Conservation (phyloP, 2,888 invertebrate species). For the Alentia gelatinosa region DNA sequence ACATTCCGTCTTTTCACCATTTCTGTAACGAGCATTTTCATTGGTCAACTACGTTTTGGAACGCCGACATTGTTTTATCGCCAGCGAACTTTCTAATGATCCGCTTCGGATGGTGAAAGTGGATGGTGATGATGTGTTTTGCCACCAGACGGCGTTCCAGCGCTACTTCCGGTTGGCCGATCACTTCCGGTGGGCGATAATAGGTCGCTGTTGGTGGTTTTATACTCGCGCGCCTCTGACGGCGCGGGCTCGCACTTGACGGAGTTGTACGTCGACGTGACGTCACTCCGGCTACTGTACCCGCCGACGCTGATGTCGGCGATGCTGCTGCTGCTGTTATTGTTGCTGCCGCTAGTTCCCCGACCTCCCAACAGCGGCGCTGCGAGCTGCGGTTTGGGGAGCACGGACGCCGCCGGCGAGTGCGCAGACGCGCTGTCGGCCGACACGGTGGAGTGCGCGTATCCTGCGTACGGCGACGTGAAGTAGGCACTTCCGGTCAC, state of each 20-base stretch:
- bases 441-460: background rate
- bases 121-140: conserved; percentile 8
- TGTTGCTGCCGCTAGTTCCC: background rate
- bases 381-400: background rate
- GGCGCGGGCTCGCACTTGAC: conserved; percentile 24
- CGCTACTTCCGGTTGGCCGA: no score
- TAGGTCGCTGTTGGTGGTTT: background rate
- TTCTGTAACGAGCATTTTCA: no score
- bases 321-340: background rate
- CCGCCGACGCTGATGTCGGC: background rate
- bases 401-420: background rate
- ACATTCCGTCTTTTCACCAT: no score
- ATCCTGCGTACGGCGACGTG: background rate
- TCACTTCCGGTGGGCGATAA: background rate
- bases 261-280: conserved; percentile 13
- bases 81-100: no score
- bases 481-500: background rate
- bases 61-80: no score
- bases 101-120: background rate
- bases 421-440: background rate
- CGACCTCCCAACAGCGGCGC: background rate
- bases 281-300: background rate
- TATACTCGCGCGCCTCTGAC: background rate
- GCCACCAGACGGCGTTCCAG: background rate
- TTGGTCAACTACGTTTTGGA: no score